Conservation (phyloP, 1,140 invertebrate genomes). For the Heliconius hewitsoni region DNA sequence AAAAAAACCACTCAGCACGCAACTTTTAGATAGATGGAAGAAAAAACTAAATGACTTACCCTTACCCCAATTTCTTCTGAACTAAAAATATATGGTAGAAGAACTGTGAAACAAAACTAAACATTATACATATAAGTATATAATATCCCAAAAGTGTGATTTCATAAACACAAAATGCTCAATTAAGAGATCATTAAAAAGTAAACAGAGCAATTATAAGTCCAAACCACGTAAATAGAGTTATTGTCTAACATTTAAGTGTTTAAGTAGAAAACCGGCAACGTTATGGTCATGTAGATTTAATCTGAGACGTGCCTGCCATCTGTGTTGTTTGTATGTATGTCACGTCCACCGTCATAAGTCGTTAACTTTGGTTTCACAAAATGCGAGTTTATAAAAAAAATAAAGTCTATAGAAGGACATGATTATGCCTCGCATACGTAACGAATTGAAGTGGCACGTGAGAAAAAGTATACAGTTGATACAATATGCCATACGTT, state of each 20-base stretch:
- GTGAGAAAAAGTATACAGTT: constrained; percentile 59
- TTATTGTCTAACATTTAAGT: constrained; percentile 69
- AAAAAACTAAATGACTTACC: too few relatives aligned
- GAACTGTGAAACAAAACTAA: neutral
- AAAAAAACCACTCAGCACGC: too few relatives aligned
- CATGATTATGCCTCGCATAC: constrained; percentile 62
- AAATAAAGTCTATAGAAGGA: constrained; percentile 61
- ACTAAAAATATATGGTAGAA: too few relatives aligned
- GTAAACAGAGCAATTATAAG: constrained; percentile 61
- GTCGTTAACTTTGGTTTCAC: constrained; percentile 69
- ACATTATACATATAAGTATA: neutral
- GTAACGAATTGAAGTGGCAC: constrained; percentile 59
- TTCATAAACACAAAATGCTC: constrained; percentile 43
- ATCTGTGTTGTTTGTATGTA: constrained; percentile 62
- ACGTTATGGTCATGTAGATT: constrained; percentile 71
- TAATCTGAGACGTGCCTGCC: constrained; percentile 60
- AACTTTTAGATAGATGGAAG: too few relatives aligned
- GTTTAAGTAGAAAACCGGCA: constrained; percentile 53
- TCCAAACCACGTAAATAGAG: constrained; percentile 72
- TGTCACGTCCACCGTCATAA: constrained; percentile 74
- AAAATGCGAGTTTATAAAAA: constrained; percentile 59
- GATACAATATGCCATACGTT: constrained; percentile 33
- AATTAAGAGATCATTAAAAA: constrained; percentile 63
- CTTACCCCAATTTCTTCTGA: too few relatives aligned
- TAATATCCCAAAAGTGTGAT: constrained; percentile 26